phyloP scores from a whole-genome alignment of 2,113 vertebrate species.

The Phocoena phocoena region DNA sequence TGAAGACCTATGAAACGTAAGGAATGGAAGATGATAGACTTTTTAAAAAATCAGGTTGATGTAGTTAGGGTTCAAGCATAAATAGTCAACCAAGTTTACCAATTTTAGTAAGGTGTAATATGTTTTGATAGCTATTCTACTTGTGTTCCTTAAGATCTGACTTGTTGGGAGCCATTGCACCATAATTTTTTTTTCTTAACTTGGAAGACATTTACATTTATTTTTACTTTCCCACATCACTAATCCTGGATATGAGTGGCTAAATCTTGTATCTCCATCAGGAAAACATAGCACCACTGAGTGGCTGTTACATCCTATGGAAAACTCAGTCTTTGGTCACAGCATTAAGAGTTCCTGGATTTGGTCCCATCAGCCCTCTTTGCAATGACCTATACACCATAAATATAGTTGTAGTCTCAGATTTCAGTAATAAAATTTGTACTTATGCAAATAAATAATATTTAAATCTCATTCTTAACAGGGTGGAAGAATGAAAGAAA shows the following conservation, averaged over 20 bases:
- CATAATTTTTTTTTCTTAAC: not conserved
- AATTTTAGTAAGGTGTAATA: constrained; percentile 12
- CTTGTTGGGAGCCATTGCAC: not conserved
- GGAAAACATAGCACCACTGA: too few species aligned
- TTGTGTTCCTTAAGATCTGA: constrained; percentile 21
- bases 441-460: not conserved
- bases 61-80: not conserved
- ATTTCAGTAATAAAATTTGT: not conserved
- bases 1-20: not conserved
- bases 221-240: not conserved
- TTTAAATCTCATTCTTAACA: constrained; percentile 59
- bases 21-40: not conserved
- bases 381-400: not conserved
- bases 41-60: not conserved
- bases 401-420: not conserved
- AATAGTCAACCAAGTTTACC: not conserved
- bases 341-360: not conserved
- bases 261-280: not conserved
- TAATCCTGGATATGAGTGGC: not conserved
- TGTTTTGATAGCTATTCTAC: not conserved
- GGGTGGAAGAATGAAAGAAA: constrained; percentile 93
- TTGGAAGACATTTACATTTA: not conserved
- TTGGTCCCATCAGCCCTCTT: not conserved
- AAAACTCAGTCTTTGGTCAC: not conserved
- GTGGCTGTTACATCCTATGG: not conserved